Conservation (phyloP, 1,140 invertebrate genomes). For the Conus ventricosus region DNA sequence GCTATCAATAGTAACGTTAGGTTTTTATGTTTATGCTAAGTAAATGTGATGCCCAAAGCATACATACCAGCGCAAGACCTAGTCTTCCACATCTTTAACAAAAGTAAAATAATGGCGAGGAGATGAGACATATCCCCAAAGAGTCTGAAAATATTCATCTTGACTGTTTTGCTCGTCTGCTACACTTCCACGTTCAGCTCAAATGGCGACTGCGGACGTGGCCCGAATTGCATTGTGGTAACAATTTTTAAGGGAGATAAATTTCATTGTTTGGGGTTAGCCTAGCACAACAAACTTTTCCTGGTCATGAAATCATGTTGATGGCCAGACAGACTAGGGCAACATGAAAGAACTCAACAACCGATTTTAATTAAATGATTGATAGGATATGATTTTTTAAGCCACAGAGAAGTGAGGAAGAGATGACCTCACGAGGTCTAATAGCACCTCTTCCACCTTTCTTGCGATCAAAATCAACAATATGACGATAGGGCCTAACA, state of each 20-base stretch:
- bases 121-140: conserved; percentile 98
- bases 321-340: too few relatives aligned
- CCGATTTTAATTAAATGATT: too few relatives aligned
- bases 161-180: conserved; percentile 40
- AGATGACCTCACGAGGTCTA: too few relatives aligned
- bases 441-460: too few relatives aligned
- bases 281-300: too few relatives aligned
- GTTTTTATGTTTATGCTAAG: background rate
- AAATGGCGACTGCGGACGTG: conserved; percentile 67
- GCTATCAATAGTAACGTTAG: too few relatives aligned
- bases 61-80: conserved; percentile 95
- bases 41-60: background rate
- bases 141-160: conserved; percentile 86
- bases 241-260: conserved; percentile 28
- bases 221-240: conserved; percentile 63
- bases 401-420: too few relatives aligned
- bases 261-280: background rate
- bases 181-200: conserved; percentile 45
- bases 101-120: conserved; percentile 94
- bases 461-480: too few relatives aligned
- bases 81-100: conserved; percentile 99
- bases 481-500: too few relatives aligned
- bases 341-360: too few relatives aligned
- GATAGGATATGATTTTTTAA: too few relatives aligned
- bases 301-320: too few relatives aligned